Evolutionary conservation across 1,140 invertebrate species (phyloP).

Genomic region (Magallana angulata): DNA sequence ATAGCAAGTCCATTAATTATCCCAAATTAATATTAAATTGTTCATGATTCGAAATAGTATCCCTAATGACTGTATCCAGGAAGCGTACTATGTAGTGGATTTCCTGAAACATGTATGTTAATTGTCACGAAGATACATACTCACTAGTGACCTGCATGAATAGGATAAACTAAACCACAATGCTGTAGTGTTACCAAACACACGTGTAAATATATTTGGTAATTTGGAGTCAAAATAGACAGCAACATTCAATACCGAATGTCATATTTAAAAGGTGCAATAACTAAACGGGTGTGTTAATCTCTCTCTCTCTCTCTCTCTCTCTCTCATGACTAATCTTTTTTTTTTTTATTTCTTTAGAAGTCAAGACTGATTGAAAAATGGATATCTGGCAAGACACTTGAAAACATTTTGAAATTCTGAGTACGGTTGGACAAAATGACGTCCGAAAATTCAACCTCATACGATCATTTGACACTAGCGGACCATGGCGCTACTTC

Average conservation of each 20-base stretch:
- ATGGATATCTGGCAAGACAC: background rate
- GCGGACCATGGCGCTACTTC: slow-evolving; percentile 21
- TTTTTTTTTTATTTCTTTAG: too few species aligned
- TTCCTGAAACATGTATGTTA: too few species aligned
- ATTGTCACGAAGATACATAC: background rate
- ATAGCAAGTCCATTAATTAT: too few species aligned
- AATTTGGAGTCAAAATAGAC: background rate
- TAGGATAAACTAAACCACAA: slow-evolving; percentile 20
- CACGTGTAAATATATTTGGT: background rate
- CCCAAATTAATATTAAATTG: too few species aligned
- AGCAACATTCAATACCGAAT: background rate
- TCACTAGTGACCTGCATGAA: background rate
- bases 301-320: too few species aligned
- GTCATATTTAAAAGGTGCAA: too few species aligned
- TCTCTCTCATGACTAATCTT: too few species aligned
- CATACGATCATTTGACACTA: background rate
- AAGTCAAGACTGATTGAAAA: too few species aligned
- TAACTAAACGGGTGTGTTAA: too few species aligned
- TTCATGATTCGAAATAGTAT: too few species aligned
- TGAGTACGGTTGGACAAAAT: background rate
- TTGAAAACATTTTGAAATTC: background rate
- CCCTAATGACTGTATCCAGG: too few species aligned
- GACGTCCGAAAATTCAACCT: background rate
- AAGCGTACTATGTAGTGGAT: too few species aligned
- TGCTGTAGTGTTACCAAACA: background rate